Conservation (phyloP, 2,113 vertebrate species). For the Myotis yumanensis region DNA sequence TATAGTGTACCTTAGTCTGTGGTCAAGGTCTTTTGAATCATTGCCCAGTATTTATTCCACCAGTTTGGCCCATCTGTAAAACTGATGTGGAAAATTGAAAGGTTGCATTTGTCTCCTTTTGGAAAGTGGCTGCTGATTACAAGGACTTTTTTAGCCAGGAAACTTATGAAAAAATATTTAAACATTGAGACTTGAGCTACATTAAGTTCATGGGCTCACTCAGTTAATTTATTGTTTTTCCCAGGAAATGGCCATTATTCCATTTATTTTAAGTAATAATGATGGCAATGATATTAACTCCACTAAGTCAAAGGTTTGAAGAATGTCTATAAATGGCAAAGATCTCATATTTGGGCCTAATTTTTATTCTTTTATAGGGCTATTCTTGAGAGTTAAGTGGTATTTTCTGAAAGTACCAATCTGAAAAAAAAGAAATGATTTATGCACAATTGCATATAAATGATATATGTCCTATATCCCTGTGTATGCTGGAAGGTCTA, state of each 20-base stretch:
- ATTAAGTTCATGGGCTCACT: not conserved
- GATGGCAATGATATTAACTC: slow-evolving; percentile 49
- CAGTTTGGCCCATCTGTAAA: not conserved
- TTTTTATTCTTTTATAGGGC: slow-evolving; percentile 61
- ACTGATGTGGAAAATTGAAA: not conserved
- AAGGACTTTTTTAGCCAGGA: not conserved
- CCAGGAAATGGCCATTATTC: slow-evolving; percentile 15
- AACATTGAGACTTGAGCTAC: not conserved
- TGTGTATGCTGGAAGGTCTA: slow-evolving; percentile 57
- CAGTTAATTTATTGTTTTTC: slow-evolving; percentile 53
- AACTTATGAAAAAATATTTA: not conserved
- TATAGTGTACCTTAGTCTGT: not conserved
- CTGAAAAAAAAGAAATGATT: slow-evolving; percentile 62
- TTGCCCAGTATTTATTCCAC: not conserved
- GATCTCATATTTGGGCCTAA: slow-evolving; percentile 39
- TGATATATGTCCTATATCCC: slow-evolving; percentile 64
- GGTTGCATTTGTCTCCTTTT: not conserved
- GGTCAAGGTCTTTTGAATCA: not conserved
- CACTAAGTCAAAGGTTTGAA: slow-evolving; percentile 50
- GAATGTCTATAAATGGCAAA: slow-evolving; percentile 14
- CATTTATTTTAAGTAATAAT: slow-evolving; percentile 58
- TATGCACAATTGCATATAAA: slow-evolving; percentile 68
- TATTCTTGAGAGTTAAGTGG: slow-evolving; percentile 69
- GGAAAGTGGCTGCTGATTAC: not conserved
- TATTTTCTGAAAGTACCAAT: slow-evolving; percentile 65